A percentile compares a stretch with the other conserved stretches of the same genome.
Evolutionary conservation across 2,888 invertebrate species (phyloP).

Genomic region (Branchipolynoe longqiensis): DNA sequence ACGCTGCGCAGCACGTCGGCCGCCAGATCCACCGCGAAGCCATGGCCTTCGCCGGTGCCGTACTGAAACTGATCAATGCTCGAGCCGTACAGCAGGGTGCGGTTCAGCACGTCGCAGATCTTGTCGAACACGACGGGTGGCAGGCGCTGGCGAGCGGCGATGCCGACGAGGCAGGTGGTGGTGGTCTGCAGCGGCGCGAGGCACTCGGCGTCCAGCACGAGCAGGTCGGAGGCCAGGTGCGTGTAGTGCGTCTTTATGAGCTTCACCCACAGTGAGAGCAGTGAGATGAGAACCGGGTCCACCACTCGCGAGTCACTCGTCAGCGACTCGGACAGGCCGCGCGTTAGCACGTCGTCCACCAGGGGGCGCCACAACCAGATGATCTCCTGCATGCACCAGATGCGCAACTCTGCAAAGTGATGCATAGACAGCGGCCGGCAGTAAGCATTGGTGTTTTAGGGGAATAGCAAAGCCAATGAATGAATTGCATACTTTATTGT

Average conservation of each 20-base stretch:
- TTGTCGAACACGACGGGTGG: slow-evolving; percentile 29
- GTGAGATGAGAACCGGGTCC: slow-evolving; percentile 10
- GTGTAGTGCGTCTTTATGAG: slow-evolving; percentile 43
- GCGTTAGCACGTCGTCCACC: background rate
- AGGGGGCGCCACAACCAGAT: slow-evolving; percentile 41
- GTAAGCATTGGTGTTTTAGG: too few relatives aligned
- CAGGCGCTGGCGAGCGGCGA: background rate
- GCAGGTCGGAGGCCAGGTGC: background rate
- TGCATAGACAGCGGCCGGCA: too few relatives aligned
- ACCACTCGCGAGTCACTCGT: background rate
- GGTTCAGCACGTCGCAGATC: slow-evolving; percentile 47
- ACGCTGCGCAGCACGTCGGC: slow-evolving; percentile 20
- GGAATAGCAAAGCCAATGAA: too few relatives aligned
- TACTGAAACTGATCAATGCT: slow-evolving; percentile 41
- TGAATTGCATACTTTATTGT: too few relatives aligned
- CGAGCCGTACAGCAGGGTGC: slow-evolving; percentile 24
- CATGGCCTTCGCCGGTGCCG: slow-evolving; percentile 36
- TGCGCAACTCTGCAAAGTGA: background rate
- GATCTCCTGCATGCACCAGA: slow-evolving; percentile 26
- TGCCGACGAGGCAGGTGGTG: background rate
- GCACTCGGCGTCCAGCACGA: background rate
- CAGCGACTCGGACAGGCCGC: background rate
- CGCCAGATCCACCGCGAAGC: slow-evolving; percentile 21
- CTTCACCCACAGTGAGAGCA: slow-evolving; percentile 38
- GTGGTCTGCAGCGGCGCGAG: slow-evolving; percentile 37